Conservation (phyloP, 2,113 vertebrate species). For the Hippocampus comes region DNA sequence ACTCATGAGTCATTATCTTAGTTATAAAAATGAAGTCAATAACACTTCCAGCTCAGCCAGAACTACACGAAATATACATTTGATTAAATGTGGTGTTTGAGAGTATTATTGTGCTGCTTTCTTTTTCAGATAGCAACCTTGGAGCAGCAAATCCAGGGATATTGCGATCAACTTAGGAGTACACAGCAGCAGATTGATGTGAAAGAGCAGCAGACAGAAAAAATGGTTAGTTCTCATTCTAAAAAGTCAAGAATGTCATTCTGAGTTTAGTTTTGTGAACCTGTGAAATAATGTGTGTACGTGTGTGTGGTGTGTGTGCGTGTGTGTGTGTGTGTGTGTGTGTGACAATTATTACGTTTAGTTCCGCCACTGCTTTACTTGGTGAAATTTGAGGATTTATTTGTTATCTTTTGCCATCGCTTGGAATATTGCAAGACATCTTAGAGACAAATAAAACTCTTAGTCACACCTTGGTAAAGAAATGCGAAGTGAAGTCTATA, state of each 20-base stretch:
- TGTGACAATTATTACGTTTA: background rate
- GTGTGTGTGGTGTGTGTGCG: no score
- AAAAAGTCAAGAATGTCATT: background rate
- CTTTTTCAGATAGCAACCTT: slow-evolving; percentile 75
- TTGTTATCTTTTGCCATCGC: background rate
- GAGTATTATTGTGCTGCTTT: background rate
- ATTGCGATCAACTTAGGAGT: slow-evolving; percentile 61
- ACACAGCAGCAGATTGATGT: slow-evolving; percentile 66
- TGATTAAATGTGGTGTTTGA: background rate
- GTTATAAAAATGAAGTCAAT: background rate
- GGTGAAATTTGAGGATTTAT: background rate
- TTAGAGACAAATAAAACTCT: background rate
- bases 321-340: no score
- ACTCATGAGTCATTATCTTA: background rate
- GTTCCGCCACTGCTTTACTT: background rate
- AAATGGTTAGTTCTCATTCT: slow-evolving; percentile 71
- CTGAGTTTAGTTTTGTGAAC: background rate
- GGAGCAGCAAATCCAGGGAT: slow-evolving; percentile 69
- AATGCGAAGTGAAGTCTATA: background rate
- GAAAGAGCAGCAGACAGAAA: slow-evolving; percentile 71
- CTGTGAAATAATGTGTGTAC: background rate
- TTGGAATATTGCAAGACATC: background rate
- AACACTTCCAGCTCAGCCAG: no score
- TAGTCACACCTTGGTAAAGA: background rate
- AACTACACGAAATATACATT: background rate